Evolutionary conservation across 1,140 invertebrate species (phyloP).

Genomic region (Meloidogyne floridensis): DNA sequence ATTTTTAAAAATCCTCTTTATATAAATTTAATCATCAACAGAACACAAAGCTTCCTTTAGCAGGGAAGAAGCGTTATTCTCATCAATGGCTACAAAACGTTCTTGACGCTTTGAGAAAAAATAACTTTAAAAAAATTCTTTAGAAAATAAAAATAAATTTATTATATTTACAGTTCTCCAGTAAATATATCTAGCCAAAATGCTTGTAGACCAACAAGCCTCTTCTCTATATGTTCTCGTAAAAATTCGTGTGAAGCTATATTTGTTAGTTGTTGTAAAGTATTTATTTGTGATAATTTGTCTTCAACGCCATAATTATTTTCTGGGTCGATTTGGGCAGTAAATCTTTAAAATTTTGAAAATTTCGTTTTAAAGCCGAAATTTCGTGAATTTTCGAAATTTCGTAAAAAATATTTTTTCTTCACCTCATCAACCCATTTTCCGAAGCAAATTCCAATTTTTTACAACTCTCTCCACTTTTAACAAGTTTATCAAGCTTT

Average conservation of each 20-base stretch:
- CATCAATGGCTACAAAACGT: constrained; percentile 50
- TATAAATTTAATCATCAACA: neutral
- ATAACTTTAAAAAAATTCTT: constrained; percentile 33
- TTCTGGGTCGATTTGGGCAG: constrained; percentile 90
- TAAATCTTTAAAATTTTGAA: constrained; percentile 72
- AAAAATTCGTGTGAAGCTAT: constrained; percentile 90
- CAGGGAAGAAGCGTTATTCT: constrained; percentile 35
- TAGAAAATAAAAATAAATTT: neutral
- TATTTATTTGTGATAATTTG: constrained; percentile 90
- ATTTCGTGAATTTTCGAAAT: neutral
- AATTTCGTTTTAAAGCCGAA: neutral
- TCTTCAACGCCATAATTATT: constrained; percentile 84
- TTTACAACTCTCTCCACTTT: neutral
- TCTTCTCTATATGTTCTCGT: constrained; percentile 78
- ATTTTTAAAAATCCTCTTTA: too few species aligned
- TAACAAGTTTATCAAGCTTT: constrained; percentile 75
- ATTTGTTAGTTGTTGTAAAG: constrained; percentile 88
- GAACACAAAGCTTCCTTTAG: constrained; percentile 24
- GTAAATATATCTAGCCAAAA: constrained; percentile 97
- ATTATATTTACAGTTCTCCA: constrained; percentile 78
- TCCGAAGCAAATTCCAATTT: constrained; percentile 53
- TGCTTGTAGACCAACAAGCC: constrained; percentile 84
- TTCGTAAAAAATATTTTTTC: neutral
- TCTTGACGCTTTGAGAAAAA: constrained; percentile 50
- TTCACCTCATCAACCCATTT: constrained; percentile 55